These are phyloP conservation scores for Tarsius wallacei DNA, from an alignment of 2,797 vertebrate genomes.

Conservation along the genomic window DNA sequence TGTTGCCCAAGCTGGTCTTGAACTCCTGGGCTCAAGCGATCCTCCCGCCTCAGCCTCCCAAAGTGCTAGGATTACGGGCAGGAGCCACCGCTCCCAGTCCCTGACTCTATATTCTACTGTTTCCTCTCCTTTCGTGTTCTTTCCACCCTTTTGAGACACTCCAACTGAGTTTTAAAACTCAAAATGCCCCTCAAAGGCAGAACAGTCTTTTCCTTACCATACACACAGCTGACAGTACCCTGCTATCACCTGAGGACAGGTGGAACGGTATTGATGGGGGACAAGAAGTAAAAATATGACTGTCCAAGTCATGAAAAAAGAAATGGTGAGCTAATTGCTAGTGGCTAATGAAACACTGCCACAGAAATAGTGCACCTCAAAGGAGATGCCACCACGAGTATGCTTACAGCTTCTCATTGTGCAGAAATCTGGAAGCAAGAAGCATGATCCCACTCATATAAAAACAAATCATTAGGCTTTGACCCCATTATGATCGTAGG, in stretches of 20 bases:
- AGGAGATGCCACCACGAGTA: neutral
- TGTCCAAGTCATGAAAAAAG: neutral
- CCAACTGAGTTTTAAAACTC: neutral
- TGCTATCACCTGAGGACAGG: neutral
- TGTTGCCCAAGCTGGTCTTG: too few relatives aligned
- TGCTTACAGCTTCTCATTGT: neutral
- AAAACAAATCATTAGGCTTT: neutral
- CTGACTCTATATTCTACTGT: neutral
- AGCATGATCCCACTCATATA: neutral
- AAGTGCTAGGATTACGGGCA: too few relatives aligned
- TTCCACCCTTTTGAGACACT: neutral
- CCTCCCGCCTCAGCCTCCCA: too few relatives aligned
- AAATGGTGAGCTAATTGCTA: neutral
- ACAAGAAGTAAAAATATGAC: neutral
- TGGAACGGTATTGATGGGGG: too few relatives aligned
- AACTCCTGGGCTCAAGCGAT: too few relatives aligned
- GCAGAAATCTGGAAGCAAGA: neutral
- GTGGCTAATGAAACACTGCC: neutral
- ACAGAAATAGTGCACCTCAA: neutral
- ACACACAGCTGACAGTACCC: neutral
- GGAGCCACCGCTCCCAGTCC: too few relatives aligned
- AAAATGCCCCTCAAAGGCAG: neutral
- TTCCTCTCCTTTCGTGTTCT: neutral
- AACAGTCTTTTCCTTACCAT: neutral
- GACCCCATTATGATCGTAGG: neutral